Conservation (phyloP, 2,113 vertebrate species). For the Osmerus eperlanus region DNA sequence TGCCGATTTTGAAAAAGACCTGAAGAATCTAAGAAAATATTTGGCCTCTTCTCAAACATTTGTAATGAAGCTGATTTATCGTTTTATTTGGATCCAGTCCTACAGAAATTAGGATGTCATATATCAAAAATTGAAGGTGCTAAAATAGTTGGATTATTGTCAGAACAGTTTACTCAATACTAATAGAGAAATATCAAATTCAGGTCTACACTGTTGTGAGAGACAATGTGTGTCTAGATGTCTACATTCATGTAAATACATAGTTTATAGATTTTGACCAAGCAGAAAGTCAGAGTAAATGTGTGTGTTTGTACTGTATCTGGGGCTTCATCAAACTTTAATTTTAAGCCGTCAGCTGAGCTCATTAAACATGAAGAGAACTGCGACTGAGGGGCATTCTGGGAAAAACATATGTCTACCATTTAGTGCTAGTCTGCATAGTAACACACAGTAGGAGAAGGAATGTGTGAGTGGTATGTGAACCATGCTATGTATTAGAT, state of each 20-base stretch:
- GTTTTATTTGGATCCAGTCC: too few relatives aligned
- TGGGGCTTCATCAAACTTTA: slow-evolving; percentile 56
- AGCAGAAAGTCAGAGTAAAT: slow-evolving; percentile 43
- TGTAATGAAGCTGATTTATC: too few relatives aligned
- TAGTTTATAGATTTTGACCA: slow-evolving; percentile 8
- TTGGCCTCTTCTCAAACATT: too few relatives aligned
- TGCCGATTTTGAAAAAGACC: not conserved
- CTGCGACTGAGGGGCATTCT: slow-evolving; percentile 29
- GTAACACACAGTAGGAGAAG: not conserved
- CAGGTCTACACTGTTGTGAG: not conserved
- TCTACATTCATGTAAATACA: not conserved
- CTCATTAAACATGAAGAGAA: slow-evolving; percentile 55
- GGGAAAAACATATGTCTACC: slow-evolving; percentile 33
- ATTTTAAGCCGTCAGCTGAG: slow-evolving; percentile 37
- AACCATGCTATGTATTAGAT: too few relatives aligned
- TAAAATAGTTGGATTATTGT: not conserved
- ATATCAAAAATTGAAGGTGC: not conserved
- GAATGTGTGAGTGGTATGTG: slow-evolving; percentile 5
- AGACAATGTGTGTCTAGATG: not conserved
- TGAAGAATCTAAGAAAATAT: too few relatives aligned
- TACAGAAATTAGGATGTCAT: not conserved
- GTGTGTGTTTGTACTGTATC: slow-evolving; percentile 17
- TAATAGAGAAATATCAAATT: not conserved
- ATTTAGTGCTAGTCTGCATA: not conserved
- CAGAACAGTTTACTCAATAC: not conserved